Evolutionary conservation across 2,888 invertebrate species (phyloP), one percentile per base, ranked within the genome.

Genomic region (Azorinus chamasolen): DNA sequence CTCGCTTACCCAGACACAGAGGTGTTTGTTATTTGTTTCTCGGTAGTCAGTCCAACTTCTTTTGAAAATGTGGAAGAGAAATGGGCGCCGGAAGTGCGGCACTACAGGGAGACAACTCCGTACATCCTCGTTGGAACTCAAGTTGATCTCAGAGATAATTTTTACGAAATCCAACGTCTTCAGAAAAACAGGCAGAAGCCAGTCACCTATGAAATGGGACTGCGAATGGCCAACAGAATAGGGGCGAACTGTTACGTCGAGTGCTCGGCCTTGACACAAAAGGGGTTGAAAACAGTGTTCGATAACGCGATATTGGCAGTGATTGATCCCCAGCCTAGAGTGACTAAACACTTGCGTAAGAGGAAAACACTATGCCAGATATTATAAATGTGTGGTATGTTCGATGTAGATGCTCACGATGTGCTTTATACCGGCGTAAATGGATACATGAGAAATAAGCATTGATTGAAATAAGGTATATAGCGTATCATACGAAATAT

Each of bases 121-220:
- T 87, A 88, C 66, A 84, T 91, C 61, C 84, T 91, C 3, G 89
- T 91, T 0, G 90, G 90, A 6, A 91, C 90, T 1, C 90, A 91
- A 59, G 72, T 85, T 10, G 90, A 91, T 45, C 70, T 91, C n/a
- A 72, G 90, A 41, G 87, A 84, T 41, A 80, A 83, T 18, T 73
- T 80, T 20, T 63, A 48, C 20, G 80, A 80, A 63, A 58, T 80
- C 12, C 80, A 80, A 48, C 69, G 70, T 41, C 66, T 80, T n/a
- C 76, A 80, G 53, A 80, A 73, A 63, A 80, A 80, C 45, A 41
- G 80, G 22, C 80, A 80, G 54, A 80, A 76, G 50, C 80, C 80
- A 1, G 73, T 80, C 45, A 81, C 76, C 2, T 77, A 73, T 48
- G 80, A 80, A 22, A 80, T 73, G 66, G 85, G 84, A 20, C 73